A percentile compares a stretch with the other conserved stretches of the same genome.
Conservation (phyloP, 2,888 invertebrate species). For the Leptinotarsa tumamoca region DNA sequence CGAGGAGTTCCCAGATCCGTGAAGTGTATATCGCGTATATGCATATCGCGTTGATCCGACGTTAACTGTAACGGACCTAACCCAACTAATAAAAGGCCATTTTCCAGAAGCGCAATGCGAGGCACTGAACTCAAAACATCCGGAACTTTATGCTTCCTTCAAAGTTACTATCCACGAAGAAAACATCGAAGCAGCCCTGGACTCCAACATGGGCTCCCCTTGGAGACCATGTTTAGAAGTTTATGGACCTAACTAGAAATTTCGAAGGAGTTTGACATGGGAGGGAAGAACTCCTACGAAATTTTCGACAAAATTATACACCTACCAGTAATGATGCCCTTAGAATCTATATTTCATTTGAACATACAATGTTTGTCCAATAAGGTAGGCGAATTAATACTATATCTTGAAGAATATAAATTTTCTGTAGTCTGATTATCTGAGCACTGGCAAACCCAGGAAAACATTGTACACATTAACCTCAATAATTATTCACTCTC, state of each 20-base stretch:
- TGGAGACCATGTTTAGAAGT: constrained; percentile 20
- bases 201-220: constrained; percentile 8
- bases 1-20: too few species aligned
- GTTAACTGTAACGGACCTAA: too few species aligned
- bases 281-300: too few species aligned
- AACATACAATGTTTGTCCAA: constrained; percentile 19
- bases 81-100: too few species aligned
- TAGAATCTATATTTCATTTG: constrained; percentile 17
- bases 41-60: too few species aligned
- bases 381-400: constrained; percentile 18
- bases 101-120: too few species aligned
- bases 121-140: too few species aligned
- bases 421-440: constrained; percentile 4
- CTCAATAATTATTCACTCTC: constrained; percentile 9
- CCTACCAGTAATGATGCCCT: constrained; percentile 4
- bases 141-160: too few species aligned
- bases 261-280: not conserved
- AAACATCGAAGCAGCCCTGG: not conserved
- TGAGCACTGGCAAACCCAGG: constrained; percentile 16
- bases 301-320: not conserved
- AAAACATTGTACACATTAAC: constrained; percentile 18
- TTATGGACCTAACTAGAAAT: constrained; percentile 19
- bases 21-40: too few species aligned
- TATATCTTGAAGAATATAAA: constrained; percentile 22
- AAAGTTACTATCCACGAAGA: too few species aligned